Conservation (phyloP, 2,888 invertebrate genomes). For the Cryptus armator region DNA sequence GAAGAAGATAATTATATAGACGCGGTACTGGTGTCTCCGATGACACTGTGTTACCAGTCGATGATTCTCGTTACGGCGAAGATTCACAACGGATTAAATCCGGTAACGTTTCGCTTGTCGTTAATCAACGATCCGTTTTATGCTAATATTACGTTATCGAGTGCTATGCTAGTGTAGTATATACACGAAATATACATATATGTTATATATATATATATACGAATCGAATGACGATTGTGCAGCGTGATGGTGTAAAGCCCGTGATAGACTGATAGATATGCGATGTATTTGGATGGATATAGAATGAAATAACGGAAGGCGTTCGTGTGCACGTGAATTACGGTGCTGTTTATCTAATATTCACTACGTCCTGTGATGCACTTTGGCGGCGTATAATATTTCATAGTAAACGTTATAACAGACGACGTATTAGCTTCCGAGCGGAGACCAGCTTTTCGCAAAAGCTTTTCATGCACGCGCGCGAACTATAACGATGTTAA, state of each 20-base stretch:
- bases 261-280: neutral
- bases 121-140: neutral
- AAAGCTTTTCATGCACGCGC: conserved; percentile 36
- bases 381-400: conserved; percentile 27
- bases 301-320: conserved; percentile 2
- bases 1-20: too few species aligned
- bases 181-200: neutral
- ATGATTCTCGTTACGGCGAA: neutral
- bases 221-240: neutral
- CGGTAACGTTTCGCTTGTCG: neutral
- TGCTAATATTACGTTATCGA: conserved; percentile 14
- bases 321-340: conserved; percentile 14
- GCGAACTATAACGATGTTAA: conserved; percentile 37
- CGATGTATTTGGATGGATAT: neutral
- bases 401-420: neutral
- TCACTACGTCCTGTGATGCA: conserved; percentile 29
- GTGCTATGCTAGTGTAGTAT: neutral
- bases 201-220: neutral
- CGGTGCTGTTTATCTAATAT: conserved; percentile 43
- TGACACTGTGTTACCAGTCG: neutral
- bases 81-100: neutral
- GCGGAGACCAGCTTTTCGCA: conserved; percentile 18
- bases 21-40: too few species aligned
- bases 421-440: conserved; percentile 3
- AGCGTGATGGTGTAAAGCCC: conserved; percentile 15